A percentile compares a stretch with the other conserved stretches of the same genome.
phyloP scores from a whole-genome alignment of 2,888 invertebrate species.

The Aquatica leii region DNA sequence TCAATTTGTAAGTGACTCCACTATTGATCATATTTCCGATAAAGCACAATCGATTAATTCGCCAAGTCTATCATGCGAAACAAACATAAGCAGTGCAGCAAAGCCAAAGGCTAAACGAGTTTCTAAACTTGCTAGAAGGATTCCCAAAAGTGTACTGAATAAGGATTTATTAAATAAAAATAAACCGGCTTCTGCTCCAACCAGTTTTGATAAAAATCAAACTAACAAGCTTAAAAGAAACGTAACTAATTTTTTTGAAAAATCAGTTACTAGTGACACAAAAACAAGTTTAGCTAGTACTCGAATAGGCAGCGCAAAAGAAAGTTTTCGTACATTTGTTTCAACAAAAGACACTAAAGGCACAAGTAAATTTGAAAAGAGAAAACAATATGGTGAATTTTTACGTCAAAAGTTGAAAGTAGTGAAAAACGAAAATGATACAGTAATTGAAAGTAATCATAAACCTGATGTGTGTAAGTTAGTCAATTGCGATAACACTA shows the following conservation, averaged over 20 bases:
- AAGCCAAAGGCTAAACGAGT: no score
- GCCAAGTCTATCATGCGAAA: no score
- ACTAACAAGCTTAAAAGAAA: background rate
- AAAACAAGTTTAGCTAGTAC: background rate
- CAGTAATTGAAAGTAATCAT: no score
- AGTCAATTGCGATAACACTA: no score
- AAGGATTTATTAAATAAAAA: background rate
- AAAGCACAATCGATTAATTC: no score
- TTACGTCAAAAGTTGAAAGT: conserved; percentile 7
- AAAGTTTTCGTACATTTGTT: background rate
- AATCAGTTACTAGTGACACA: background rate
- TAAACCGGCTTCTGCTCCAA: background rate
- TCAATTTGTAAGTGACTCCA: no score
- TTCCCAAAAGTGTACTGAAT: background rate
- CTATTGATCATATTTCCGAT: no score
- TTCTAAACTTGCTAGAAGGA: background rate
- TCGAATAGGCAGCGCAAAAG: background rate
- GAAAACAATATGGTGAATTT: conserved; percentile 17
- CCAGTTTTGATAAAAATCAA: background rate
- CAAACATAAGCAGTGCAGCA: no score
- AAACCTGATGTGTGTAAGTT: no score
- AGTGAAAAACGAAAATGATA: no score
- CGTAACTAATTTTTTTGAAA: background rate
- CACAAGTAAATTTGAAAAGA: conserved; percentile 20
- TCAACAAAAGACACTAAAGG: background rate